Percentiles rank a stretch among this genome's conserved stretches.
phyloP scores from a whole-genome alignment of 2,113 vertebrate genomes.

The Tautogolabrus adspersus region DNA sequence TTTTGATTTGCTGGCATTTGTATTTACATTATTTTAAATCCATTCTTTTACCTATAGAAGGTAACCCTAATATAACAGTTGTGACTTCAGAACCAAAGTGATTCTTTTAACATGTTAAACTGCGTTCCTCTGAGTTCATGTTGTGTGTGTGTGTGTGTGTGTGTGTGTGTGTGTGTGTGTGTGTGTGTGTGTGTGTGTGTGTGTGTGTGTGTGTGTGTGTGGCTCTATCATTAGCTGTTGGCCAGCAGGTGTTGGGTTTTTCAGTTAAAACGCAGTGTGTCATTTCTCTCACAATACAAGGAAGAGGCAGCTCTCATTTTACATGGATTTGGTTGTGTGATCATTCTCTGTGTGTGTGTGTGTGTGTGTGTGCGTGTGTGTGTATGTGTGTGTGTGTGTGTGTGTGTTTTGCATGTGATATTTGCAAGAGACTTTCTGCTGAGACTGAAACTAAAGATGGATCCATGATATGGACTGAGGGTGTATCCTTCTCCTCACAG shows the following conservation, averaged over 20 bases:
- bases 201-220: slow-evolving; percentile 19
- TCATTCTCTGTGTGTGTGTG: slow-evolving; percentile 43
- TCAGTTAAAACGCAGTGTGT: slow-evolving; percentile 43
- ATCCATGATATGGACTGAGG: slow-evolving; percentile 31
- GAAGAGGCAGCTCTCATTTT: slow-evolving; percentile 66
- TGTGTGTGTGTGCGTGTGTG: slow-evolving; percentile 25
- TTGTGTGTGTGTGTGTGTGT: slow-evolving; percentile 27
- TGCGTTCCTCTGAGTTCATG: not conserved
- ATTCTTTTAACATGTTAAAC: not conserved
- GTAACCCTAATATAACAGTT: not conserved
- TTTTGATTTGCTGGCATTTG: slow-evolving; percentile 51
- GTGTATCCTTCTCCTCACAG: slow-evolving; percentile 12
- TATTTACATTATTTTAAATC: not conserved
- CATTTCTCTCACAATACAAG: slow-evolving; percentile 33
- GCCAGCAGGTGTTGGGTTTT: slow-evolving; percentile 57
- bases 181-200: slow-evolving; percentile 11
- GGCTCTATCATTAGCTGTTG: slow-evolving; percentile 11
- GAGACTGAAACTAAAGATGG: slow-evolving; percentile 72
- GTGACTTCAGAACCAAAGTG: not conserved
- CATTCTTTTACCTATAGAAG: not conserved
- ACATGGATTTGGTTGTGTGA: slow-evolving; percentile 70
- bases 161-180: slow-evolving; percentile 13
- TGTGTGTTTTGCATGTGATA: slow-evolving; percentile 73
- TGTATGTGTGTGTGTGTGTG: slow-evolving; percentile 16
- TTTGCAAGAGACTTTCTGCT: slow-evolving; percentile 79